A percentile compares a stretch with the other conserved stretches of the same genome.
These are phyloP conservation scores for Phalacrocorax brasilianus DNA, from an alignment of 2,113 vertebrate species.

Conservation along the genomic window DNA sequence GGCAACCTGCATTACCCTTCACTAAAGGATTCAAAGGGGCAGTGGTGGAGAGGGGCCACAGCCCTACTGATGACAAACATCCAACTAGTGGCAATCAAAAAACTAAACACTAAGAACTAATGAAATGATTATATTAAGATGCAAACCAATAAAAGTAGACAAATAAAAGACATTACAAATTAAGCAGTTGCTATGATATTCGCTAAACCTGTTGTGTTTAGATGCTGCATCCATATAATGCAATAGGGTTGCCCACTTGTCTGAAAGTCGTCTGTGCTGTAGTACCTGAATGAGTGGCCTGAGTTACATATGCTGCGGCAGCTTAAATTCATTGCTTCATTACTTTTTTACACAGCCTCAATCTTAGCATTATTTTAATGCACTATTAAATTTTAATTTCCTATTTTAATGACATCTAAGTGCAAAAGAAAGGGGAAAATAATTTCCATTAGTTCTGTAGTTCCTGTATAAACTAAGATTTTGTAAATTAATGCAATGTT, in stretches of 20 bases:
- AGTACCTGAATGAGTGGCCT: background rate
- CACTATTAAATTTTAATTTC: slow-evolving; percentile 66
- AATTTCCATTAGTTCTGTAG: slow-evolving; percentile 24
- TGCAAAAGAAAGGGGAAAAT: background rate
- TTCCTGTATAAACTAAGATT: background rate
- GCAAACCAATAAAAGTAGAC: slow-evolving; percentile 6
- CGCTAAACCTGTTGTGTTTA: background rate
- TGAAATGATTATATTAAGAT: background rate
- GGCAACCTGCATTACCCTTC: background rate
- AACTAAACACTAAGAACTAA: slow-evolving; percentile 31
- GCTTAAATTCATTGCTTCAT: slow-evolving; percentile 52
- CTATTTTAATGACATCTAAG: slow-evolving; percentile 20
- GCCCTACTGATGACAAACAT: background rate
- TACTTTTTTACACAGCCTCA: slow-evolving; percentile 48
- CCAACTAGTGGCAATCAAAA: slow-evolving; percentile 8
- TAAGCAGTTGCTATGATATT: background rate
- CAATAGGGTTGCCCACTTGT: background rate
- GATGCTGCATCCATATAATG: background rate
- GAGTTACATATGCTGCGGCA: slow-evolving; percentile 39
- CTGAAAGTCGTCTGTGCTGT: background rate
- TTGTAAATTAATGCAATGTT: background rate
- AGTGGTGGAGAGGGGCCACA: background rate
- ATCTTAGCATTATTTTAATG: slow-evolving; percentile 59
- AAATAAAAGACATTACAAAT: slow-evolving; percentile 48
- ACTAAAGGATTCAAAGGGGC: background rate